Conservation (phyloP, 23 tunicate species). For the Aplidium turbinatum region DNA sequence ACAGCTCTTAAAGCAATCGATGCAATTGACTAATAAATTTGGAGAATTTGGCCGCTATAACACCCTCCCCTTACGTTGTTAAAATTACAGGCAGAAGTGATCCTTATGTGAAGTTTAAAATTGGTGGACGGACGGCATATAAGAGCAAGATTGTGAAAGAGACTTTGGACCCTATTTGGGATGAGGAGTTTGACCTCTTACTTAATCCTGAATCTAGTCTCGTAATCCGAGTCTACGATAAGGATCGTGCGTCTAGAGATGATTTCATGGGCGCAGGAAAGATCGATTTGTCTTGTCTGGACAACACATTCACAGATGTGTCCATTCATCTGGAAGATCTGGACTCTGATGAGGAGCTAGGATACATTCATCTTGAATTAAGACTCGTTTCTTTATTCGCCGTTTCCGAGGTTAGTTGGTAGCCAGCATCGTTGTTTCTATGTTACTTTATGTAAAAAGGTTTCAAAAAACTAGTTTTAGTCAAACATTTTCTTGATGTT, state of each 20-base stretch:
- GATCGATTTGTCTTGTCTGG: constrained; percentile 29
- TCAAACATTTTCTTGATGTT: too few relatives aligned
- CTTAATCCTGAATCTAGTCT: constrained; percentile 5
- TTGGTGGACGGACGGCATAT: constrained; percentile 45
- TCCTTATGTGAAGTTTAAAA: constrained; percentile 90
- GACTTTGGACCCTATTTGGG: constrained; percentile 79
- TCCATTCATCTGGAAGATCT: constrained; percentile 42
- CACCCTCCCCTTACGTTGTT: too few relatives aligned
- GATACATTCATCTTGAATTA: constrained; percentile 45
- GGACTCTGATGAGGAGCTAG: constrained; percentile 54
- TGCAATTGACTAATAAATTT: too few relatives aligned
- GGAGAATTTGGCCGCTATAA: too few relatives aligned
- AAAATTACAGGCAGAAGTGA: constrained; percentile 59
- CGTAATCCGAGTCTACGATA: constrained; percentile 45
- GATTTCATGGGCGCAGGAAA: constrained; percentile 63
- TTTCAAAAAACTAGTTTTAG: too few relatives aligned
- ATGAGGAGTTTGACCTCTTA: constrained; percentile 48
- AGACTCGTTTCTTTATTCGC: too few relatives aligned
- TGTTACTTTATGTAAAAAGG: too few relatives aligned
- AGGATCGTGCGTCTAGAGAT: constrained; percentile 50
- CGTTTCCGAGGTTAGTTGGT: too few relatives aligned
- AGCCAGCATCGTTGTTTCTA: too few relatives aligned
- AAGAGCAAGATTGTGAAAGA: constrained; percentile 51
- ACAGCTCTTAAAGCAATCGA: too few relatives aligned
- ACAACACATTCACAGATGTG: constrained; percentile 21